phyloP scores from a whole-genome alignment of 2,797 vertebrate species.

The Aplochiton taeniatus region DNA sequence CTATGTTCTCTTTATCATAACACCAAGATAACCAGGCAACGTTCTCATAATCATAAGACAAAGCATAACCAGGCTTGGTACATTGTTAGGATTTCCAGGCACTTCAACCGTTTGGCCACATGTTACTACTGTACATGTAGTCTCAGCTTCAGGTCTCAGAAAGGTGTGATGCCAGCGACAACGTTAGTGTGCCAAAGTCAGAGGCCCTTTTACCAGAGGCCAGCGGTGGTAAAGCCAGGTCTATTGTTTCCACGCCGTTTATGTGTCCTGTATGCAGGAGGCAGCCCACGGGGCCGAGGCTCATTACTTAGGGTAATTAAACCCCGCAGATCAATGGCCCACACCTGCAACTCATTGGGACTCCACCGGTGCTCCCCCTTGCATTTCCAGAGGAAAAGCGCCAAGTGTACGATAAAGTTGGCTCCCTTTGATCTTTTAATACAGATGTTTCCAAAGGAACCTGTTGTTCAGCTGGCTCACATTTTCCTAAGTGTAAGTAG shows the following conservation, averaged over 20 bases:
- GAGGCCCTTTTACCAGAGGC: background rate
- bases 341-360: constrained; percentile 75
- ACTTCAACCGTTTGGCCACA: too few relatives aligned
- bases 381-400: constrained; percentile 42
- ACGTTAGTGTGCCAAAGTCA: too few relatives aligned
- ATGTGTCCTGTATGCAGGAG: constrained; percentile 38
- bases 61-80: too few relatives aligned
- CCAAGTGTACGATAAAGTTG: constrained; percentile 43
- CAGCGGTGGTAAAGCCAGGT: background rate
- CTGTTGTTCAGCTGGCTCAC: constrained; percentile 45
- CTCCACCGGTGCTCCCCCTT: constrained; percentile 35
- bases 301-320: constrained; percentile 63
- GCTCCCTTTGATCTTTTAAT: constrained; percentile 60
- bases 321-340: constrained; percentile 40
- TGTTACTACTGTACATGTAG: too few relatives aligned
- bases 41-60: too few relatives aligned
- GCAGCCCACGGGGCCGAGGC: constrained; percentile 45
- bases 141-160: too few relatives aligned
- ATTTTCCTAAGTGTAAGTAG: constrained; percentile 47
- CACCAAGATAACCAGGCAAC: too few relatives aligned
- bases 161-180: too few relatives aligned
- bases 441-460: constrained; percentile 50
- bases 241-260: constrained; percentile 43
- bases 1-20: too few relatives aligned
- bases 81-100: too few relatives aligned